Evolutionary conservation across 2,113 vertebrate species (phyloP).

Genomic region (Apistogramma diplotaenia): DNA sequence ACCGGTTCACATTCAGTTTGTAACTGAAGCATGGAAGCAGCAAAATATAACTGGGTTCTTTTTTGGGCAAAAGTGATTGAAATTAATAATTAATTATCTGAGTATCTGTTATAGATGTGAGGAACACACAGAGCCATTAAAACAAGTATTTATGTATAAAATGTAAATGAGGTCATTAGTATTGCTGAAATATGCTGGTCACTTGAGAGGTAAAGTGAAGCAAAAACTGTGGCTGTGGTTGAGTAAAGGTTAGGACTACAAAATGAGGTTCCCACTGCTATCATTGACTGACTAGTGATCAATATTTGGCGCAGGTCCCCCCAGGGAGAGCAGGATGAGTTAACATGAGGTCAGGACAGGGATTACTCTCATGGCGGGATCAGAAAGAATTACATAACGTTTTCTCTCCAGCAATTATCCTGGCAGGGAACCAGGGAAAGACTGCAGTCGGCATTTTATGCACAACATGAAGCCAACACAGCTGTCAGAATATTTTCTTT

Average conservation of each 20-base stretch:
- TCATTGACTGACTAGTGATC: conserved; percentile 34
- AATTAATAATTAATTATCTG: too few species aligned
- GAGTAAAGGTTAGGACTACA: not conserved
- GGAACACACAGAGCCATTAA: not conserved
- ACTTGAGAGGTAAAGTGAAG: not conserved
- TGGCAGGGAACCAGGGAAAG: not conserved
- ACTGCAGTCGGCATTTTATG: too few species aligned
- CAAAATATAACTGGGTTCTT: too few species aligned
- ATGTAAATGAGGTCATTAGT: not conserved
- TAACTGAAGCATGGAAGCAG: too few species aligned
- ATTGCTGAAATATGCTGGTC: not conserved
- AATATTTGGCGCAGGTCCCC: conserved; percentile 30
- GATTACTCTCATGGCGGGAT: conserved; percentile 38
- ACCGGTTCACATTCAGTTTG: too few species aligned
- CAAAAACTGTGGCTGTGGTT: not conserved
- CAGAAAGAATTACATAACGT: conserved; percentile 37
- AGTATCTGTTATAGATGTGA: not conserved
- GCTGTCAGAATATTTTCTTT: too few species aligned
- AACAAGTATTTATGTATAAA: not conserved
- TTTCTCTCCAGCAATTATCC: not conserved
- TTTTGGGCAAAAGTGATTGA: too few species aligned
- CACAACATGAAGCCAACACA: not conserved
- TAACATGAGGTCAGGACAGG: conserved; percentile 20
- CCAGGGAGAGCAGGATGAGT: conserved; percentile 17
- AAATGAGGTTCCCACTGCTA: conserved; percentile 4